These are phyloP conservation scores for Botia kubotai DNA, from an alignment of 2,797 vertebrate species.

Conservation along the genomic window DNA sequence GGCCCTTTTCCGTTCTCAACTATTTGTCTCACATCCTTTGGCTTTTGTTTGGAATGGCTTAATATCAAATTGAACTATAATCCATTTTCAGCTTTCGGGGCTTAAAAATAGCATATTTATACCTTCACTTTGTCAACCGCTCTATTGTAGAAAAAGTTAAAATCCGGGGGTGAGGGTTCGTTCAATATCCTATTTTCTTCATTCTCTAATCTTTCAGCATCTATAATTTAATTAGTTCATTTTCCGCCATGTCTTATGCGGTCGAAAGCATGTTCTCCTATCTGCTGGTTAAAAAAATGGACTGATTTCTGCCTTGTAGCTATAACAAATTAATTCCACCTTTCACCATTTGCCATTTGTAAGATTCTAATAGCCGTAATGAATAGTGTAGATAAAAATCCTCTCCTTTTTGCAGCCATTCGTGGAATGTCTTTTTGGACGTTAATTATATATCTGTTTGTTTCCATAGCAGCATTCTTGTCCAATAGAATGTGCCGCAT, in stretches of 20 bases:
- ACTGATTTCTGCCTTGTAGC: slow-evolving; percentile 16
- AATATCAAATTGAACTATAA: slow-evolving; percentile 54
- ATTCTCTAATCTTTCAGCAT: slow-evolving; percentile 6
- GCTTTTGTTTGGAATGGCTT: slow-evolving; percentile 44
- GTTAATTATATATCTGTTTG: slow-evolving; percentile 18
- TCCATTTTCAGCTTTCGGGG: slow-evolving; percentile 38
- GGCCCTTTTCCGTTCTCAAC: background rate
- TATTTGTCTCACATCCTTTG: slow-evolving; percentile 37
- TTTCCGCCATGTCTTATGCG: background rate
- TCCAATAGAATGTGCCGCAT: slow-evolving; percentile 7
- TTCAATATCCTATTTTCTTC: slow-evolving; percentile 12
- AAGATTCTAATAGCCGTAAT: slow-evolving; percentile 11
- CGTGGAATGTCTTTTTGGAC: slow-evolving; percentile 14
- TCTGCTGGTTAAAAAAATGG: background rate
- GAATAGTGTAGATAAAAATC: slow-evolving; percentile 29
- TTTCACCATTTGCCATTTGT: background rate
- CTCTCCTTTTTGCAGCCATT: slow-evolving; percentile 7
- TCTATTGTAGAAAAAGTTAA: background rate
- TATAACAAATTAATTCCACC: slow-evolving; percentile 18
- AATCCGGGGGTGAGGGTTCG: background rate
- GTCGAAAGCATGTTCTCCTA: background rate
- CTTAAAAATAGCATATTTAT: slow-evolving; percentile 13
- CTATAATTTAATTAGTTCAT: slow-evolving; percentile 44
- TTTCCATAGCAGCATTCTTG: slow-evolving; percentile 29
- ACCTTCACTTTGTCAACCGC: background rate